Percentiles rank a stretch among this genome's conserved stretches.
Conservation (phyloP, 2,797 vertebrate species). For the Thamnophis elegans region DNA sequence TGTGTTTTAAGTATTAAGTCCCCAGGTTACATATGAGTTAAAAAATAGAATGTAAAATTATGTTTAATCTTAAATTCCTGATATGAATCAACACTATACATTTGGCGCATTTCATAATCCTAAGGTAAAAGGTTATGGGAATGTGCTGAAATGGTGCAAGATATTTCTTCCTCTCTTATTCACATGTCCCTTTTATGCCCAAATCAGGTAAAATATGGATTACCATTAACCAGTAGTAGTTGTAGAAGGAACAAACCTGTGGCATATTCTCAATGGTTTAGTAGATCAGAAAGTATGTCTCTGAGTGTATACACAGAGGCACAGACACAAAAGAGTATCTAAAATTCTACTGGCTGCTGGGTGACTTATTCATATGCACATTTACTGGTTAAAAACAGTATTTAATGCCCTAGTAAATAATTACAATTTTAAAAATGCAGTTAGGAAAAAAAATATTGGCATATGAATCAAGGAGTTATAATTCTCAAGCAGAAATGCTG, state of each 20-base stretch:
- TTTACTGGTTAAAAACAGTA: background rate
- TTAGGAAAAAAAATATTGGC: background rate
- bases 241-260: background rate
- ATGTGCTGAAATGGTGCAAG: background rate
- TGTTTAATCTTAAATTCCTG: background rate
- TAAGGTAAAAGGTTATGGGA: background rate
- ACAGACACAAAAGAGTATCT: background rate
- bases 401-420: background rate
- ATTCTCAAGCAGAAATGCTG: slow-evolving; percentile 8
- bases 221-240: background rate
- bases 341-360: background rate
- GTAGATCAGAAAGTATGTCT: background rate
- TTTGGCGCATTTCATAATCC: background rate
- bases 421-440: background rate
- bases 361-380: background rate
- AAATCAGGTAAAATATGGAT: background rate
- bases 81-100: background rate
- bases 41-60: slow-evolving; percentile 18
- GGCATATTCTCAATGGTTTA: background rate
- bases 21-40: background rate
- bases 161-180: background rate
- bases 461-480: background rate
- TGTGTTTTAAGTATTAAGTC: background rate
- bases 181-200: background rate
- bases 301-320: background rate